Percentiles rank a stretch among this genome's conserved stretches.
These are phyloP conservation scores for Drosophila nigrodunni DNA, from an alignment of 1,140 invertebrate species.

Conservation along the genomic window DNA sequence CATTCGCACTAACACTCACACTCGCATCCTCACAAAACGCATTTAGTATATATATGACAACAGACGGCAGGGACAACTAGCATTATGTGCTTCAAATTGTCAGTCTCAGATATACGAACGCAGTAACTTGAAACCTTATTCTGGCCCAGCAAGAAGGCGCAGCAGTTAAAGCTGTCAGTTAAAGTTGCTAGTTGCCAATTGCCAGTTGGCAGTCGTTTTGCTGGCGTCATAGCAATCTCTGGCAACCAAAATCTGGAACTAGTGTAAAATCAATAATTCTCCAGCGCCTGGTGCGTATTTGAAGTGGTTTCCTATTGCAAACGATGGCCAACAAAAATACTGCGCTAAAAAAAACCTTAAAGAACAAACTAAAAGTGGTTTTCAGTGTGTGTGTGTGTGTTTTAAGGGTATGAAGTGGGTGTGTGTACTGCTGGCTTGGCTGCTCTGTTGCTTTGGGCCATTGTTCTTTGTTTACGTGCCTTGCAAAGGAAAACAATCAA, in stretches of 20 bases:
- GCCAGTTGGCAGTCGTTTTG: slow-evolving; percentile 4
- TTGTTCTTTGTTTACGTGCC: slow-evolving; percentile 38
- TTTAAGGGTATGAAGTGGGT: background rate
- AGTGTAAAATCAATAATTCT: slow-evolving; percentile 74
- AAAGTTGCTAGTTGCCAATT: slow-evolving; percentile 38
- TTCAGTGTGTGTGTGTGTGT: background rate
- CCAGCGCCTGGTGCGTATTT: slow-evolving; percentile 29
- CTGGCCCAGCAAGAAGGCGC: slow-evolving; percentile 1
- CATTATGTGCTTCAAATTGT: slow-evolving; percentile 67
- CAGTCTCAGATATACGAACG: slow-evolving; percentile 51
- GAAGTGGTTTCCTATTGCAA: slow-evolving; percentile 69
- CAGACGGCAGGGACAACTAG: slow-evolving; percentile 30
- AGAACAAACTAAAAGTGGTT: slow-evolving; percentile 39
- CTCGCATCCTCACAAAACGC: slow-evolving; percentile 25
- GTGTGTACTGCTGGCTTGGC: slow-evolving; percentile 23
- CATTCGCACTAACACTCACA: slow-evolving; percentile 7
- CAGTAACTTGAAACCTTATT: slow-evolving; percentile 56
- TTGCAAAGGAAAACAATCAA: slow-evolving; percentile 40
- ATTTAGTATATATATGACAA: slow-evolving; percentile 30
- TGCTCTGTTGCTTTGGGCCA: slow-evolving; percentile 47
- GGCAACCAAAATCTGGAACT: slow-evolving; percentile 59
- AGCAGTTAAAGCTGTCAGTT: slow-evolving; percentile 39
- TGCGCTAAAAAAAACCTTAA: slow-evolving; percentile 37
- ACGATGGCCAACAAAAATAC: slow-evolving; percentile 18
- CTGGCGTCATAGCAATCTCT: slow-evolving; percentile 23